Percentiles rank a stretch among this genome's conserved stretches.
phyloP scores from a whole-genome alignment of 2,888 invertebrate species.

The Chironomus riparius region DNA sequence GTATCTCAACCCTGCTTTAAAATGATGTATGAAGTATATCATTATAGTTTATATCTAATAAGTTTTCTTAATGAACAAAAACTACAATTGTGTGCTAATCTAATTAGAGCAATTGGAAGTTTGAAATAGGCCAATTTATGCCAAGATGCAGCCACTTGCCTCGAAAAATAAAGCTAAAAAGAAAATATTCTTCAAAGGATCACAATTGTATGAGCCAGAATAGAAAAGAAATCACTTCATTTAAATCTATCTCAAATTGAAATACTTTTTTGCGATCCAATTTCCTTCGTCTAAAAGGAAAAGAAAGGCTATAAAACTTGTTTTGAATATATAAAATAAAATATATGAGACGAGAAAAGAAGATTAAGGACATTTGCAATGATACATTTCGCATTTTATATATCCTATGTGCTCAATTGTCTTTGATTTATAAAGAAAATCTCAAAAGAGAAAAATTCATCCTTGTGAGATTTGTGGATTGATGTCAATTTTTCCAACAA shows the following conservation, averaged over 20 bases:
- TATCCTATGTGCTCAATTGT: not conserved
- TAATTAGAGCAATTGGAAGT: too few relatives aligned
- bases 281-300: conserved; percentile 9
- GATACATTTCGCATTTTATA: not conserved
- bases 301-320: conserved; percentile 20
- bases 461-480: not conserved
- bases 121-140: too few relatives aligned
- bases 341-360: not conserved
- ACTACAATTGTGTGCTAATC: too few relatives aligned
- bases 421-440: conserved; percentile 13
- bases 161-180: not conserved
- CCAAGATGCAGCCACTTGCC: not conserved
- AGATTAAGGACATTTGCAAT: conserved; percentile 6
- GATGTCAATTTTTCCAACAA: not conserved
- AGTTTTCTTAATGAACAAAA: too few relatives aligned
- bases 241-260: conserved; percentile 19
- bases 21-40: too few relatives aligned
- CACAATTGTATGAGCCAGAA: not conserved
- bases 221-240: conserved; percentile 3
- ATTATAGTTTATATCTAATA: too few relatives aligned
- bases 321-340: conserved; percentile 20
- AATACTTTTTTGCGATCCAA: conserved; percentile 23
- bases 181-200: conserved; percentile 4
- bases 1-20: too few relatives aligned
- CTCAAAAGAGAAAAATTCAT: not conserved